Evolutionary conservation across 1,140 invertebrate genomes (phyloP).

Genomic region (Anastrepha obliqua): DNA sequence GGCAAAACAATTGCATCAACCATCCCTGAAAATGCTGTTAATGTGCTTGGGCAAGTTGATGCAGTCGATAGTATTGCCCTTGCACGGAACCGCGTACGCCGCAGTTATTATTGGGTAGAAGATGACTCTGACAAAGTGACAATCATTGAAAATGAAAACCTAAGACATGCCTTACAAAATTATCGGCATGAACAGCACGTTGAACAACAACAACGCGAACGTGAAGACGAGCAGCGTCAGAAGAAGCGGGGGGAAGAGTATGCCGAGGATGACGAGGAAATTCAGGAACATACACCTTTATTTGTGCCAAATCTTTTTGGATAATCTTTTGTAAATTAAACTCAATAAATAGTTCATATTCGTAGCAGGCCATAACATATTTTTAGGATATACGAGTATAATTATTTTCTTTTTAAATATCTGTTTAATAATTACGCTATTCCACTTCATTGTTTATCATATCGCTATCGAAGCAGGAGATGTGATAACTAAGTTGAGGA

Average conservation of each 20-base stretch:
- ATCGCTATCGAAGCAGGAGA: no score
- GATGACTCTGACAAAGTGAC: constrained; percentile 22
- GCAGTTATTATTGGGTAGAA: constrained; percentile 24
- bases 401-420: no score
- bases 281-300: background rate
- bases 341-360: no score
- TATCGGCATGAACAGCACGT: background rate
- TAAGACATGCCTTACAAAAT: background rate
- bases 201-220: background rate
- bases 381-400: no score
- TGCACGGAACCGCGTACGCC: background rate
- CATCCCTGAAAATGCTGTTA: background rate
- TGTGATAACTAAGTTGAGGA: no score
- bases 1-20: background rate
- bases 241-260: background rate
- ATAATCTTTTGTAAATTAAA: background rate
- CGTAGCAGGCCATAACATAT: no score
- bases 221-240: background rate
- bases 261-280: background rate
- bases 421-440: no score
- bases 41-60: background rate
- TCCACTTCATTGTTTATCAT: no score
- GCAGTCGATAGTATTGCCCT: background rate
- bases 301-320: constrained; percentile 29
- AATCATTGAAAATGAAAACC: background rate